Percentiles rank a stretch among this genome's conserved stretches.
phyloP scores from a whole-genome alignment of 2,888 invertebrate genomes.

The Morpho deidamia region DNA sequence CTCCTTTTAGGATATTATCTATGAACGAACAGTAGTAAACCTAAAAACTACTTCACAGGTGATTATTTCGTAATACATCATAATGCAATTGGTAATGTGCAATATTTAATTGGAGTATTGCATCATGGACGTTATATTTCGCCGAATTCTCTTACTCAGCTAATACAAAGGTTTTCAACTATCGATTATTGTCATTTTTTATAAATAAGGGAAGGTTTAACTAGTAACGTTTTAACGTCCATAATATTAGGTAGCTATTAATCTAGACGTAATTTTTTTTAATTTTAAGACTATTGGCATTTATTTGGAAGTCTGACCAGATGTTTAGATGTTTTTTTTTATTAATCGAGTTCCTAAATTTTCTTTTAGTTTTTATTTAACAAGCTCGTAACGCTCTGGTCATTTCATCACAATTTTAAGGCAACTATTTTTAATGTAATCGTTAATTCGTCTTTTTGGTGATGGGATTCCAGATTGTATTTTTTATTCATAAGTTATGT shows the following conservation, averaged over 20 bases:
- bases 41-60: too few species aligned
- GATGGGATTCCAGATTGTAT: slow-evolving; percentile 9
- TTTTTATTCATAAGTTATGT: neutral
- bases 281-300: slow-evolving; percentile 22
- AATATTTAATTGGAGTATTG: too few species aligned
- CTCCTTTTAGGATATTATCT: too few species aligned
- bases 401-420: neutral
- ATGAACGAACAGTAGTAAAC: too few species aligned
- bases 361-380: neutral
- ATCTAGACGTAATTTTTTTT: slow-evolving; percentile 41
- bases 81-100: too few species aligned
- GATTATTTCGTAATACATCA: too few species aligned
- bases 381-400: slow-evolving; percentile 7
- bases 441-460: slow-evolving; percentile 5
- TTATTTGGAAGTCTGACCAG: slow-evolving; percentile 21
- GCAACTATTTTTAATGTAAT: neutral
- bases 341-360: slow-evolving; percentile 8
- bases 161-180: too few species aligned
- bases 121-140: too few species aligned
- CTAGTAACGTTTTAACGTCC: slow-evolving; percentile 22
- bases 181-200: neutral
- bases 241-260: slow-evolving; percentile 32
- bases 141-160: too few species aligned
- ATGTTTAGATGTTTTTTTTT: neutral
- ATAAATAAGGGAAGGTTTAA: neutral